Base-by-base conservation (phyloP, 1,140 invertebrate species). In the Zaprionus africanus region DNA sequence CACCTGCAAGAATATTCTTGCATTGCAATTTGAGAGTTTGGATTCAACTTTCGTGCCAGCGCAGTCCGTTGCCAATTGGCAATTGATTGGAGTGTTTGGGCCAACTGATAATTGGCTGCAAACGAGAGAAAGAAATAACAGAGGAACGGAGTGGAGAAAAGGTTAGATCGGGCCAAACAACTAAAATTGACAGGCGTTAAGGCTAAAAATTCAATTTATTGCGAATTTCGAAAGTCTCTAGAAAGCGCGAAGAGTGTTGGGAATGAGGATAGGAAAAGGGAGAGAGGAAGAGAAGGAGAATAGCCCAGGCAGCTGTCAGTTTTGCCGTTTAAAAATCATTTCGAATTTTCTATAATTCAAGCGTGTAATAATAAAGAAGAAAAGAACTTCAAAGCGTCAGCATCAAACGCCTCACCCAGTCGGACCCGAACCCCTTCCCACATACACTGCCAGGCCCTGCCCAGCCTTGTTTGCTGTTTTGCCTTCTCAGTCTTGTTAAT, bases 401-500 rank as follows among this genome's bases (percentile, higher is more conserved):
- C 68, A 63, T 70, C 60, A 71, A 63, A 64, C 28, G 60, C 31
- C 24, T 66, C 12, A 41, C 19, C 62, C 54, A 63, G 34, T 36
- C 43, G 36, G 15, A 65, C 49, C 19, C 31, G 58, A 43, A 43
- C 12, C 56, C 66, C 12, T 28, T 63, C 9, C 61, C 69, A 49
- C 3, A 51, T 34, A 15, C 46, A 19, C 41, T 49, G 31, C 34
- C 59, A 28, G 56, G 3, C 3, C 38, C 17, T 51, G 22, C 17
- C n/a, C 1, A 5, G 22, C 26, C 13, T 19, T 60, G 56, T 7
- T 38, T 12, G 15, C 36, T 60, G 19, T 57, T 54, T 22, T 19
- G 65, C 64, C 41, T 17, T 46, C 17, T 46, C 41, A 46, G 41
- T 57, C 31, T 41, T 69, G 68, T 80, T 80, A 81, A 85, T 85